A percentile compares a stretch with the other conserved stretches of the same genome.
phyloP scores from a whole-genome alignment of 1,140 invertebrate genomes.

The Rhopalosiphum maidis region DNA sequence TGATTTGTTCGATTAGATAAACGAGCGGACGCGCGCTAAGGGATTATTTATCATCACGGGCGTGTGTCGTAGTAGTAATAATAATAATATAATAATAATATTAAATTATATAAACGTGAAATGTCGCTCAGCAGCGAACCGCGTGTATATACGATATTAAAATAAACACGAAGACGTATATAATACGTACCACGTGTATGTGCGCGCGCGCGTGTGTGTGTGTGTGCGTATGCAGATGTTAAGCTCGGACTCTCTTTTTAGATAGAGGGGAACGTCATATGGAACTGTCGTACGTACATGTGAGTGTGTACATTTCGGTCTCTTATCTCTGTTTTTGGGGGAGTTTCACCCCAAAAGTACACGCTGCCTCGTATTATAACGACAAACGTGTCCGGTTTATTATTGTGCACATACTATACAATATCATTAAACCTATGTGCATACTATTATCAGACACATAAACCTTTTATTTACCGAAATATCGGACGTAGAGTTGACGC shows the following conservation, averaged over 20 bases:
- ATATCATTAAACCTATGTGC: background rate
- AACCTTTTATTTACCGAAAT: background rate
- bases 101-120: background rate
- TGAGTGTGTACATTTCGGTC: background rate
- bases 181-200: background rate
- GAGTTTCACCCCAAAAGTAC: background rate
- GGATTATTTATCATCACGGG: background rate
- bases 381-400: conserved; percentile 21
- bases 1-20: conserved; percentile 16
- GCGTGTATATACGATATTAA: background rate
- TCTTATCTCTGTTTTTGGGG: conserved; percentile 24
- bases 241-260: background rate
- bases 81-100: background rate
- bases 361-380: background rate
- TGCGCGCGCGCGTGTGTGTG: background rate
- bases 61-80: background rate
- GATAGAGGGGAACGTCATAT: background rate
- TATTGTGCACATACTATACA: background rate
- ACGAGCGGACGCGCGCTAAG: background rate
- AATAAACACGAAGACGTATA: background rate
- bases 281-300: background rate
- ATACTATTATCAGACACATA: background rate
- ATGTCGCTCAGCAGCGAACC: background rate
- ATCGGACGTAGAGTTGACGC: background rate
- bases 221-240: background rate